Evolutionary conservation across 2,113 vertebrate species (phyloP), one percentile per base, ranked within the genome.

Genomic region (Hypomesus transpacificus): DNA sequence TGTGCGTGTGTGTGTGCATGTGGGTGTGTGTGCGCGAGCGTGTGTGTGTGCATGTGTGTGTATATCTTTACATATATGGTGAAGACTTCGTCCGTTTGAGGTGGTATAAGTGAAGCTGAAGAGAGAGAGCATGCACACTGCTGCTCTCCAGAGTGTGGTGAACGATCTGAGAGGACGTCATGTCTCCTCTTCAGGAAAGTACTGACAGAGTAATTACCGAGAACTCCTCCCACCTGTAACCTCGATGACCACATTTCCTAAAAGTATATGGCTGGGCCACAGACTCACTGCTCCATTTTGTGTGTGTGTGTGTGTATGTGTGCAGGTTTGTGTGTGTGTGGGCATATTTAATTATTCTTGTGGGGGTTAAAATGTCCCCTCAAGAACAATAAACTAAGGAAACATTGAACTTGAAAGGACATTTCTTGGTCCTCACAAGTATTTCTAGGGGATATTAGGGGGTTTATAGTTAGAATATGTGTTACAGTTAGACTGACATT

Each of bases 1-100:
- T 66, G 65, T 67, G 65, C 53, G 65, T 52, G 65, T 24, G 65
- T 52, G 65, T 66, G 64, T 52, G 39, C 52, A 46, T 51, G 46
- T 51, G 64, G 4, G 39, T 52, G 64, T 50, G 39, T 52, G 46
- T 22, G 64, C 16, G 20, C 1, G 11, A 24, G 64, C 3, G 20
- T 51, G 39, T 13, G 64, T 13, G 2, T 56, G 54, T 56, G 1
- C n/a, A 18, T 7, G 54, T 56, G 1, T 56, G 54, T n/a, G 54
- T 56, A 20, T 56, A 20, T 56, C 16, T 20, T 20, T 56, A 4
- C 16, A 11, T 8, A 17, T 5, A 8, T 3, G 16, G 54, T 56
- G 54, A 17, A 56, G n/a, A 17, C 17, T 18, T 56, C 5, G 24
- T 26, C 3, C 24, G 2, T 26, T 26, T 26, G 7, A 46, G 7